Evolutionary conservation across 2,797 vertebrate genomes (phyloP).

Genomic region (Rhinogobio ventralis): DNA sequence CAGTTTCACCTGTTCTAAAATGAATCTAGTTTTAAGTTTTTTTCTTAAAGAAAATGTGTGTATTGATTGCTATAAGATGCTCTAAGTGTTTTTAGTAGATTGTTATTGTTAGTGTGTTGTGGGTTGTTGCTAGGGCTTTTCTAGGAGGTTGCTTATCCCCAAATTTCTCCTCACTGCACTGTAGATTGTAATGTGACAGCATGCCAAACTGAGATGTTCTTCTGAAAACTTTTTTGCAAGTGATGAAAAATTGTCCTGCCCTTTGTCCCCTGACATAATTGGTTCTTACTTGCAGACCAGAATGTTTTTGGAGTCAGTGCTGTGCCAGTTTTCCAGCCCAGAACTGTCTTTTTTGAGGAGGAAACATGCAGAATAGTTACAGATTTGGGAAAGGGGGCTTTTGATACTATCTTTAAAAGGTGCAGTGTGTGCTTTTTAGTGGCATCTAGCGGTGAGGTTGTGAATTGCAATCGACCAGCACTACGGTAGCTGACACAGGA

Average conservation of each 20-base stretch:
- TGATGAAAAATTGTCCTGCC: background rate
- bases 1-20: background rate
- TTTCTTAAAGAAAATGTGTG: background rate
- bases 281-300: background rate
- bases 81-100: background rate
- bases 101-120: background rate
- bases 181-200: background rate
- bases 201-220: background rate
- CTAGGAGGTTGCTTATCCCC: background rate
- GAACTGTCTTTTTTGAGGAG: background rate
- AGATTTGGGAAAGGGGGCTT: background rate
- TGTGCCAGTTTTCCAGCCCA: background rate
- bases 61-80: background rate
- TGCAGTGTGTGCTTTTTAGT: too few species aligned
- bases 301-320: background rate
- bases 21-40: background rate
- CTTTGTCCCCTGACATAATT: constrained; percentile 24
- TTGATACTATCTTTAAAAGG: background rate
- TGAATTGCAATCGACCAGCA: too few species aligned
- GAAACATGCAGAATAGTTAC: background rate
- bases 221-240: constrained; percentile 14
- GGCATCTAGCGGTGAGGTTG: too few species aligned
- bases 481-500: too few species aligned
- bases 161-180: background rate
- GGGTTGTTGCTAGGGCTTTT: background rate